Conservation (phyloP, 2,797 vertebrate species). For the Acanthis flammea region DNA sequence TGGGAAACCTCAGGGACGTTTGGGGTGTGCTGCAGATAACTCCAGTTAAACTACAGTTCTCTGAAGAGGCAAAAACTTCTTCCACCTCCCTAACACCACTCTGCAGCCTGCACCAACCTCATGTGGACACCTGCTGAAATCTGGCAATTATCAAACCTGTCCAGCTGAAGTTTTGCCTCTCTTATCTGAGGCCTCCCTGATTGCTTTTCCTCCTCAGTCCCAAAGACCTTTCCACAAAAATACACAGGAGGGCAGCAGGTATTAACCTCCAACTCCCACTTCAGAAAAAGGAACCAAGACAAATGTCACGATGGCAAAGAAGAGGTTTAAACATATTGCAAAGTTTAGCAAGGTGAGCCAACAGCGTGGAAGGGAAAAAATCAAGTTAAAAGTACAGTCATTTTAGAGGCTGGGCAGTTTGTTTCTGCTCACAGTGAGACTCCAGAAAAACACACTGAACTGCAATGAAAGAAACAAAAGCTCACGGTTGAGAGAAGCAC, state of each 20-base stretch:
- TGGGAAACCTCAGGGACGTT: not conserved
- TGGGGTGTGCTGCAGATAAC: not conserved
- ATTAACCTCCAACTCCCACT: not conserved
- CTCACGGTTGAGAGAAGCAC: not conserved
- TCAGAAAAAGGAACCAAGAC: not conserved
- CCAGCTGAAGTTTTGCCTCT: not conserved
- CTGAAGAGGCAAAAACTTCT: not conserved
- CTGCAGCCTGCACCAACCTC: not conserved
- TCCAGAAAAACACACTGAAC: not conserved
- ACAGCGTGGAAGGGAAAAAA: not conserved
- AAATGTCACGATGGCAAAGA: rapidly evolving
- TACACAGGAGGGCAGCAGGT: not conserved
- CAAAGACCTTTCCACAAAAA: not conserved
- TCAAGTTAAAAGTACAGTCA: not conserved
- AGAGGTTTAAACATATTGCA: not conserved
- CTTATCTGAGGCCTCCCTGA: slow-evolving; percentile 6
- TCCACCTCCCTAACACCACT: not conserved
- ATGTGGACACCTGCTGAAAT: not conserved
- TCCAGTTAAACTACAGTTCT: not conserved
- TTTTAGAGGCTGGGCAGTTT: not conserved
- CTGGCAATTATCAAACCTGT: not conserved
- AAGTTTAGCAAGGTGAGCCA: not conserved
- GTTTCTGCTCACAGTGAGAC: not conserved
- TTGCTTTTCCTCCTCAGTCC: not conserved
- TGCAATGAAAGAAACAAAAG: not conserved